Evolutionary conservation across 2,113 vertebrate genomes (phyloP).

Genomic region (Gambusia holbrooki): DNA sequence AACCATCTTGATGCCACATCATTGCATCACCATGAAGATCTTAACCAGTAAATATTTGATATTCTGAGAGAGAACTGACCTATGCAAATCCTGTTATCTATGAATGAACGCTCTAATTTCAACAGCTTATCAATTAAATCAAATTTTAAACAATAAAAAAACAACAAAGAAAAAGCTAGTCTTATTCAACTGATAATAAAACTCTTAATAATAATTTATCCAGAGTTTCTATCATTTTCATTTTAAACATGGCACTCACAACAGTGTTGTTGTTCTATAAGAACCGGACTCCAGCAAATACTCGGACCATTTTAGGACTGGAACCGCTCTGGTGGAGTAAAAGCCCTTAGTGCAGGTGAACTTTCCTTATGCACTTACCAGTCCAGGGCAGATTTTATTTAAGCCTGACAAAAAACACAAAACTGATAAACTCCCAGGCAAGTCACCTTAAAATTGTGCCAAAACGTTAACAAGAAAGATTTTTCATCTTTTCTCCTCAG

Average conservation of each 20-base stretch:
- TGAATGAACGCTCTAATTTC: background rate
- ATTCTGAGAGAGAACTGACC: background rate
- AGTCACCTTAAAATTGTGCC: background rate
- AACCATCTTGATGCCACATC: background rate
- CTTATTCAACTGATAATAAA: background rate
- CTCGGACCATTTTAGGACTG: background rate
- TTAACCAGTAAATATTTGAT: background rate
- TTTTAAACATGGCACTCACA: background rate
- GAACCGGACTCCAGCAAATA: background rate
- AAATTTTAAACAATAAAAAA: background rate
- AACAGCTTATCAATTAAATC: background rate
- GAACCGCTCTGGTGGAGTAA: background rate
- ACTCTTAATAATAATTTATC: background rate
- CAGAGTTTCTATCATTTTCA: background rate
- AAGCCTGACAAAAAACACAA: constrained; percentile 22
- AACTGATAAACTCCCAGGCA: constrained; percentile 14
- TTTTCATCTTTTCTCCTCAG: constrained; percentile 28
- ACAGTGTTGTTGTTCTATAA: background rate
- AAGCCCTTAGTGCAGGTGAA: constrained; percentile 21
- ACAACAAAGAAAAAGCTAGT: background rate
- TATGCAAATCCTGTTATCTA: background rate
- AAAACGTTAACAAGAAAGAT: constrained; percentile 8
- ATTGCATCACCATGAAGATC: background rate
- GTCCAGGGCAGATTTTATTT: constrained; percentile 10
- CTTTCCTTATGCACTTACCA: constrained; percentile 14